Percentiles rank a stretch among this genome's conserved stretches.
phyloP scores from a whole-genome alignment of 2,113 vertebrate species.

The Bungarus multicinctus region DNA sequence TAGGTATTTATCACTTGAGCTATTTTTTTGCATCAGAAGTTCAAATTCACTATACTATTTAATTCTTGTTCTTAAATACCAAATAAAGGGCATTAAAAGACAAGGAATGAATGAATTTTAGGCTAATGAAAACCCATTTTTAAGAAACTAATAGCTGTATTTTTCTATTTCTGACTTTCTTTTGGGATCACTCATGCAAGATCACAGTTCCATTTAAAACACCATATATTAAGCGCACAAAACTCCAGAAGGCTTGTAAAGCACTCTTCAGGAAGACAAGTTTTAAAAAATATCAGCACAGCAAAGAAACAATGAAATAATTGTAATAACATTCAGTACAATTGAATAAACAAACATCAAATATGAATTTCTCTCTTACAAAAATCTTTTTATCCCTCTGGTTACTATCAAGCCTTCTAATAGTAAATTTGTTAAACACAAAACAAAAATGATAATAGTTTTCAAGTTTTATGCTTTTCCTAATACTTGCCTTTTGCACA shows the following conservation, averaged over 20 bases:
- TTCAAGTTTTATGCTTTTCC: not conserved
- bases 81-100: not conserved
- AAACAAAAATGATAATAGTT: not conserved
- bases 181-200: not conserved
- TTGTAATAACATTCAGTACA: not conserved
- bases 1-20: not conserved
- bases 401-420: not conserved
- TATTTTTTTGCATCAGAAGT: not conserved
- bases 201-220: not conserved
- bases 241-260: not conserved
- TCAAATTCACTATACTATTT: not conserved
- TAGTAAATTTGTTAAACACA: not conserved
- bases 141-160: not conserved
- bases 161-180: not conserved
- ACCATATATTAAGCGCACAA: not conserved
- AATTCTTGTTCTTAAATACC: not conserved
- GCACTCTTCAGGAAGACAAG: not conserved
- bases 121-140: not conserved
- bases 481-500: constrained; percentile 79
- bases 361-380: not conserved
- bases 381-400: not conserved
- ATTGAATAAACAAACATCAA: not conserved
- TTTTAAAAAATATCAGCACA: not conserved
- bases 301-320: not conserved
- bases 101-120: not conserved